Evolutionary conservation across 2,797 vertebrate genomes (phyloP).

Genomic region (Gymnoscopelus microlampas): DNA sequence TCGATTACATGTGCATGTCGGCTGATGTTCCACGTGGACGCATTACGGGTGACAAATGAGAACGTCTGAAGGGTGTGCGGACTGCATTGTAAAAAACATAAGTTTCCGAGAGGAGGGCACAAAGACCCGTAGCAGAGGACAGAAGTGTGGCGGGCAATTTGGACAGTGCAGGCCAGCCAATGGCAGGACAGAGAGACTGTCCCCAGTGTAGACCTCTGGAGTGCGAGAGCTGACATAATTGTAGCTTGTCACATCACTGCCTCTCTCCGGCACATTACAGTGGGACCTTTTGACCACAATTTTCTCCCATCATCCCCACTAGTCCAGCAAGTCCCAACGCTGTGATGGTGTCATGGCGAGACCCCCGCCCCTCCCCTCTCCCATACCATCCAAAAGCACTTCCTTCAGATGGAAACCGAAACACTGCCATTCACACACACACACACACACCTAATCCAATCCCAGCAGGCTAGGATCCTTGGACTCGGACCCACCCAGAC

Average conservation of each 20-base stretch:
- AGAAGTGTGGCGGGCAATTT: conserved; percentile 52
- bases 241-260: conserved; percentile 63
- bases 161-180: conserved; percentile 46
- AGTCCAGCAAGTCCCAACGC: conserved; percentile 53
- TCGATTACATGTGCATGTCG: conserved; percentile 35
- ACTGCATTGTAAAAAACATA: neutral
- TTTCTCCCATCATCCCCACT: conserved; percentile 74
- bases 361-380: conserved; percentile 23
- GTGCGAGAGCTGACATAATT: conserved; percentile 68
- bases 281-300: conserved; percentile 71
- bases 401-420: conserved; percentile 49
- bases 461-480: conserved; percentile 38
- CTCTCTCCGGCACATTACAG: conserved; percentile 62
- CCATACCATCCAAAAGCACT: conserved; percentile 27
- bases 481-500: conserved; percentile 52
- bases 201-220: conserved; percentile 70
- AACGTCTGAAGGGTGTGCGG: neutral
- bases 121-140: conserved; percentile 10
- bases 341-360: conserved; percentile 62
- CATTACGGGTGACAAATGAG: conserved; percentile 37
- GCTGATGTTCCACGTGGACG: conserved; percentile 5
- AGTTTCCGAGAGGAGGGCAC: neutral
- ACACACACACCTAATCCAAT: conserved; percentile 25
- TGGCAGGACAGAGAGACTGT: conserved; percentile 43
- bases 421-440: conserved; percentile 33